These are phyloP conservation scores for Limenitis camilla DNA, from an alignment of 2,888 invertebrate genomes.

Conservation along the genomic window DNA sequence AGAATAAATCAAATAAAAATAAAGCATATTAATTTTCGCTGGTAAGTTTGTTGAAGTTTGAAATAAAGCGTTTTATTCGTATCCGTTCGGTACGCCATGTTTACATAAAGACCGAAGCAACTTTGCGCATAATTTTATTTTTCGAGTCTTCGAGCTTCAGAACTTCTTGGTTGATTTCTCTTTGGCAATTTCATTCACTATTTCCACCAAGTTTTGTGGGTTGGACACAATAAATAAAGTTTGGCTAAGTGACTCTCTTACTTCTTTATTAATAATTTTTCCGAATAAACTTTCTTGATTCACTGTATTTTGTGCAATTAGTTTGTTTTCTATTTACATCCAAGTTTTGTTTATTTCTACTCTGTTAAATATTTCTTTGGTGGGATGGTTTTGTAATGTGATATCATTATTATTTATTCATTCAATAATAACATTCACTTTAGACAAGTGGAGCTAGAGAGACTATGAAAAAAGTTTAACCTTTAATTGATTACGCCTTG, in stretches of 20 bases:
- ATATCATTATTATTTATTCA: too few relatives aligned
- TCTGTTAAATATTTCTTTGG: too few relatives aligned
- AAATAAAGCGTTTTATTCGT: slow-evolving; percentile 20
- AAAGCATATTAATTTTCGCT: slow-evolving; percentile 3
- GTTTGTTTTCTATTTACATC: too few relatives aligned
- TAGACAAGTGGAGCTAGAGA: too few relatives aligned
- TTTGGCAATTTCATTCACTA: slow-evolving; percentile 29
- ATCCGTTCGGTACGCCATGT: slow-evolving; percentile 17
- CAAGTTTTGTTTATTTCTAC: too few relatives aligned
- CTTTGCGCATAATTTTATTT: slow-evolving; percentile 45
- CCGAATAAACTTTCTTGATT: too few relatives aligned
- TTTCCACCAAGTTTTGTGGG: slow-evolving; percentile 32
- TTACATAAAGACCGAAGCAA: slow-evolving; percentile 26
- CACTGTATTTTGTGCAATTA: too few relatives aligned
- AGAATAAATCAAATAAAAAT: neutral
- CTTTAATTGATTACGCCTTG: too few relatives aligned
- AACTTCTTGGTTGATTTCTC: slow-evolving; percentile 37
- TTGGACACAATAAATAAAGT: slow-evolving; percentile 33
- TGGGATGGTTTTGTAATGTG: too few relatives aligned
- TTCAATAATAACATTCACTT: too few relatives aligned
- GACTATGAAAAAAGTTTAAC: too few relatives aligned
- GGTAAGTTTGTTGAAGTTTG: slow-evolving; percentile 5
- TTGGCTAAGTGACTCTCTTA: slow-evolving; percentile 5
- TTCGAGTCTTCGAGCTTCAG: slow-evolving; percentile 34
- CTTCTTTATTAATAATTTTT: slow-evolving; percentile 2